phyloP scores from a whole-genome alignment of 2,888 invertebrate species.

The Ypsolopha sequella region DNA sequence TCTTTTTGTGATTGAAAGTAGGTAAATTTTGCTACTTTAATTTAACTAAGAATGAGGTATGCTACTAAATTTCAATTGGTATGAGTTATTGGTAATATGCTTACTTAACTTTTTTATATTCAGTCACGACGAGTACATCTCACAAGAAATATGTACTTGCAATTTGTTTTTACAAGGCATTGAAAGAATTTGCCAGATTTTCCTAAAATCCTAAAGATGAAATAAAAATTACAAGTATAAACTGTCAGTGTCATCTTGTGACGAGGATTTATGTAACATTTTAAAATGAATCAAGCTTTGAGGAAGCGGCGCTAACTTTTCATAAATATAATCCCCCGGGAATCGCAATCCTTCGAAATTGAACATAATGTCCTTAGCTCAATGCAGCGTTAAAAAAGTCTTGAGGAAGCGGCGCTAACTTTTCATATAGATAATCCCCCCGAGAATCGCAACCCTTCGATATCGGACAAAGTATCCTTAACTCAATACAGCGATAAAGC shows the following conservation, averaged over 20 bases:
- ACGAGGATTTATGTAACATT: slow-evolving; percentile 23
- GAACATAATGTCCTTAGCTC: background rate
- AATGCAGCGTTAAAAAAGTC: no score
- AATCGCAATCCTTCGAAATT: slow-evolving; percentile 36
- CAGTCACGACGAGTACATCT: no score
- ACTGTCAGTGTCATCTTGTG: slow-evolving; percentile 7
- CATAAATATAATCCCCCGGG: slow-evolving; percentile 45
- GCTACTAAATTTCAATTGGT: slow-evolving; percentile 4
- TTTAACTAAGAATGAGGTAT: background rate
- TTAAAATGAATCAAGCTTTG: slow-evolving; percentile 10
- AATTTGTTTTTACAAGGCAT: no score
- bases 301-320: slow-evolving; percentile 49
- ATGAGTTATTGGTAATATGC: no score
- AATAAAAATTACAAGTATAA: slow-evolving; percentile 9
- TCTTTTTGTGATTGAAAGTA: slow-evolving; percentile 17
- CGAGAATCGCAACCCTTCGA: slow-evolving; percentile 42
- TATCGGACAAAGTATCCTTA: background rate
- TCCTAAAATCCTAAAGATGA: no score
- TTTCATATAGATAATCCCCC: slow-evolving; percentile 43
- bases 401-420: slow-evolving; percentile 47
- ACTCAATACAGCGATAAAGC: no score
- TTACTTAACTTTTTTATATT: no score
- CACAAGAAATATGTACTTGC: no score
- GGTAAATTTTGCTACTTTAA: background rate
- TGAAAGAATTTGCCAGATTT: no score